Conservation (phyloP, 2,113 vertebrate genomes). For the Aphelocoma coerulescens region DNA sequence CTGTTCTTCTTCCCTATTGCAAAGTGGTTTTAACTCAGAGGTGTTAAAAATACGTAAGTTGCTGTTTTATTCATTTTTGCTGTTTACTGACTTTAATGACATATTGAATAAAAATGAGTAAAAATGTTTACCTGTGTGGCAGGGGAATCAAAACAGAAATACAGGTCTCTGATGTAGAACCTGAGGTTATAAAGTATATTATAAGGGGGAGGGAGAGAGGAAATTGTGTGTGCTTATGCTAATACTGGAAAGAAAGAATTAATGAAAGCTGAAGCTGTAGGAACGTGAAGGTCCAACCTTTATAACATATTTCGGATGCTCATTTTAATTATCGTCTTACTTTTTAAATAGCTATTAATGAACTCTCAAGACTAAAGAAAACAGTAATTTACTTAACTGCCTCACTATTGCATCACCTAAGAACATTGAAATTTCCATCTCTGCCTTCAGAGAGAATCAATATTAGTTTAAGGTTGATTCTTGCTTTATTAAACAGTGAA, state of each 20-base stretch:
- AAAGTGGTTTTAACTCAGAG: conserved; percentile 73
- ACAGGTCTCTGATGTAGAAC: conserved; percentile 42
- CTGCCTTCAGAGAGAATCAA: background rate
- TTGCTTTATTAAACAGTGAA: background rate
- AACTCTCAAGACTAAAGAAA: background rate
- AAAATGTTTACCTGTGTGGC: conserved; percentile 69
- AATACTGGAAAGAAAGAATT: background rate
- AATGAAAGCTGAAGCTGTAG: background rate
- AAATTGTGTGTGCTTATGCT: background rate
- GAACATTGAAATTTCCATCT: background rate
- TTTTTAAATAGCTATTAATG: background rate
- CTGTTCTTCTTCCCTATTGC: conserved; percentile 73
- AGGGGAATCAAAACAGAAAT: conserved; percentile 68
- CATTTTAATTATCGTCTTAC: background rate
- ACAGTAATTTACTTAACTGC: background rate
- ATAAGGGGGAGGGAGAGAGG: background rate
- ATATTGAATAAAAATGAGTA: conserved; percentile 52
- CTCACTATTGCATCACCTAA: background rate
- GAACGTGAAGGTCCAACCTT: background rate
- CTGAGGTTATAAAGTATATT: background rate
- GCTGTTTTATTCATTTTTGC: conserved; percentile 75
- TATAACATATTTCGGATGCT: background rate
- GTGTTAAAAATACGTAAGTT: conserved; percentile 77
- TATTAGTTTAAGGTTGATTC: background rate
- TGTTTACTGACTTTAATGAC: conserved; percentile 75